These are phyloP conservation scores for Trogon melanurus DNA, from an alignment of 2,113 vertebrate species.

Conservation along the genomic window DNA sequence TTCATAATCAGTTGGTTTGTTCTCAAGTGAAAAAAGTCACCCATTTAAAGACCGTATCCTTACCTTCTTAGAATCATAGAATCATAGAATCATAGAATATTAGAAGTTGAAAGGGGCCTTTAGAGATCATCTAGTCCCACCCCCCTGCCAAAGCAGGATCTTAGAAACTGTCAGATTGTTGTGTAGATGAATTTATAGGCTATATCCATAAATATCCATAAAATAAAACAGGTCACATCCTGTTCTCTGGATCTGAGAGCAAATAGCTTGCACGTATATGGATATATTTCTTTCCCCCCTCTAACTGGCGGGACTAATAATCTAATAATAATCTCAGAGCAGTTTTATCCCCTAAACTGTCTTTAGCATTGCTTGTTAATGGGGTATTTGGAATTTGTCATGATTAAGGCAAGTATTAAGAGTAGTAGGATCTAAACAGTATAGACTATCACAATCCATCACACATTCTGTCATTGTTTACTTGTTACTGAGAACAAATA, in stretches of 20 bases:
- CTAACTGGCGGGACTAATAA: background rate
- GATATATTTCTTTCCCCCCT: background rate
- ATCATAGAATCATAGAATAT: too few species aligned
- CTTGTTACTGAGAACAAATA: too few species aligned
- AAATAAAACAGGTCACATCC: background rate
- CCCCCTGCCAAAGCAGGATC: too few species aligned
- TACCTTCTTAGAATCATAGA: background rate
- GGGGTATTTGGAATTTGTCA: background rate
- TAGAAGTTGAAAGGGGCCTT: too few species aligned
- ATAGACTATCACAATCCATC: background rate
- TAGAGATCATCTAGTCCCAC: too few species aligned
- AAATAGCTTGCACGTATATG: background rate
- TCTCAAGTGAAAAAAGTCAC: background rate
- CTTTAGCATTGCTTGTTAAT: background rate
- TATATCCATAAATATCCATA: background rate
- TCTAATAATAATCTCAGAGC: background rate
- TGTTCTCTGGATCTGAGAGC: background rate
- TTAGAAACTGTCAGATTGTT: background rate
- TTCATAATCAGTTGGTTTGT: background rate
- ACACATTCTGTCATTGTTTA: background rate
- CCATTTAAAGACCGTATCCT: background rate
- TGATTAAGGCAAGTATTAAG: background rate
- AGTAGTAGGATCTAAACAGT: background rate
- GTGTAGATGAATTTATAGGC: background rate
- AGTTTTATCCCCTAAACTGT: background rate